Base-by-base conservation (phyloP, 2,797 vertebrate genomes). In the Enteromius fasciolatus region DNA sequence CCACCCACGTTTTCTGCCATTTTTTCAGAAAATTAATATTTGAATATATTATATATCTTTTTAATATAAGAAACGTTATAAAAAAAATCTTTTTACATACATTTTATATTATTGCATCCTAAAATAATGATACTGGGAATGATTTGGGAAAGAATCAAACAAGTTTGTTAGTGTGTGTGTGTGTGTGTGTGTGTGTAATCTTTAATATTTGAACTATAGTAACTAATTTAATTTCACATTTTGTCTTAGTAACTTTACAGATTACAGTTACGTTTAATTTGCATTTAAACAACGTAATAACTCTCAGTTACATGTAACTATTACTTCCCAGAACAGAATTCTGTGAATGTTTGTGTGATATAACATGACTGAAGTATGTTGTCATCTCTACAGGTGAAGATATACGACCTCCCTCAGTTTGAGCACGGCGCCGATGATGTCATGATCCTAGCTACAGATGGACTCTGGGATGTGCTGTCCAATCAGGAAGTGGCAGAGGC, bases 381-480 rank as follows among this genome's bases (percentile, higher is more conserved):
- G 23, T 84, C 46, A 14, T 83, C 86, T 84, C 86, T 85, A 83
- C 90, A 99, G 98, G 97, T 99, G 75, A 96, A 91, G 92, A 93
- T 97, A 78, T 99, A 99, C 76, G 95, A 97, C 64, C 90, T 98
- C 82, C 87, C 93, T 8, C 93, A 96, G 90, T 93, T 92, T 0
- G 97, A 98, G 54, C 97, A 98, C 0, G 95, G 95, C 59, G 91
- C 96, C 0, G 97, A 99, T 86, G 98, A 99, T 41, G 96, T 98
- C 52, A 92, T 99, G 81, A 95, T 99, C 85, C 90, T 99, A 89
- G 98, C 97, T 88, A 99, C 97, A 0, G 98, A 99, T 9, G 98
- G 98, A 61, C 96, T 99, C 88, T 99, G 98, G 98, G 98, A 99
- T 80, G 97, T 99, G 76, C 94, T 99, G 81, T 96, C 96, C 76